phyloP scores from a whole-genome alignment of 2,113 vertebrate genomes.

The Seriola dumerili region DNA sequence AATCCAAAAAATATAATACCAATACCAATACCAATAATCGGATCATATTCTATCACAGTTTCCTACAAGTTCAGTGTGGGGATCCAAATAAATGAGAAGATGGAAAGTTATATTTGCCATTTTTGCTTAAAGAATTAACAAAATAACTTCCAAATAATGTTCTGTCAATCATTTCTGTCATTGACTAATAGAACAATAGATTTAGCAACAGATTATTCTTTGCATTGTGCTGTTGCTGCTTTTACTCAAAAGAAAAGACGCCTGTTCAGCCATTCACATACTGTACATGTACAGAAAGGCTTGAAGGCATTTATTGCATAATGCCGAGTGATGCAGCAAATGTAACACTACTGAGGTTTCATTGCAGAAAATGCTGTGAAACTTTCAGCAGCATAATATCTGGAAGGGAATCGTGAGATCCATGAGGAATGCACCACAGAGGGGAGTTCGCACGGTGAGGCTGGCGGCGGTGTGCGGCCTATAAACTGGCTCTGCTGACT shows the following conservation, averaged over 20 bases:
- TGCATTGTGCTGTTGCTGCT: neutral
- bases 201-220: neutral
- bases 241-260: neutral
- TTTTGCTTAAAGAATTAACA: too few species aligned
- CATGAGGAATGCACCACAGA: constrained; percentile 32
- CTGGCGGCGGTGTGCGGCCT: constrained; percentile 28
- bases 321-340: neutral
- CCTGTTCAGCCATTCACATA: neutral
- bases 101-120: too few species aligned
- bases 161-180: neutral
- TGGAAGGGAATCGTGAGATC: constrained; percentile 23
- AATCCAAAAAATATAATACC: too few species aligned
- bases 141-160: too few species aligned
- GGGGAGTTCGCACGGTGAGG: constrained; percentile 4
- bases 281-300: neutral
- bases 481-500: constrained; percentile 56
- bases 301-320: neutral
- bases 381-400: constrained; percentile 1
- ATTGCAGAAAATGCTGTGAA: constrained; percentile 13
- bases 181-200: neutral
- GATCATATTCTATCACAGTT: neutral
- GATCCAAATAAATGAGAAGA: neutral
- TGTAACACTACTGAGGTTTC: neutral
- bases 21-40: too few species aligned
- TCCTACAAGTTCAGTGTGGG: neutral